Evolutionary conservation across 2,888 invertebrate genomes (phyloP), one percentile per base, ranked within the genome.

Genomic region (Chydorus sphaericus): DNA sequence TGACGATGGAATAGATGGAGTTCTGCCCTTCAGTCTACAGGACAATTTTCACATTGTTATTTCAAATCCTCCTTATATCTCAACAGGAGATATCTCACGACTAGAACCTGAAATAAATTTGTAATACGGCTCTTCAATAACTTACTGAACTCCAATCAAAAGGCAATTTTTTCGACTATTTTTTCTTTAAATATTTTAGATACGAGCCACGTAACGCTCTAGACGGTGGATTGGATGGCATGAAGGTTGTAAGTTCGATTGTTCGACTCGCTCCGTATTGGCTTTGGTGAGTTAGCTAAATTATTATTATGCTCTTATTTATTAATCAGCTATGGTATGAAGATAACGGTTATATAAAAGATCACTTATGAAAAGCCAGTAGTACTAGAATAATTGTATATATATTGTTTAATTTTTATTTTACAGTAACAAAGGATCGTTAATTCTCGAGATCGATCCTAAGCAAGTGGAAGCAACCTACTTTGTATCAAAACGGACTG

Each of bases 181-280:
- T n/a, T n/a, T n/a, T n/a, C n/a, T n/a, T n/a, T n/a, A n/a, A n/a
- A n/a, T n/a, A n/a, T n/a, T n/a, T n/a, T n/a, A 53, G 53, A 26
- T 53, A 53, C n/a, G 53, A 53, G 28, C 20, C n/a, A 16, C 53
- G 23, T 5, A 20, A 23, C 14, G 53, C 53, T 8, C 28, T 53
- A 20, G 53, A 53, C 16, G 53, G 53, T 10, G 53, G 53, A 14
- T 14, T 23, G n/a, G 53, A 53, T 53, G 53, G 53, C 31, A 18
- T 33, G 11, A n/a, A 23, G 5, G 7, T 53, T 14, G 37, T 53
- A 20, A 14, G 14, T 20, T 11, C 16, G 2, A 33, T 53, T 28
- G 11, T 53, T 28, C 53, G 8, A 16, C 20, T 33, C 16, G 37
- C 53, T 8, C 53, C 53, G 26, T 20, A 53, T 16, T 53, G 53